Percentiles rank a stretch among this genome's conserved stretches.
Evolutionary conservation across 2,797 vertebrate species (phyloP).

Genomic region (Chelidonichthys spinosus): DNA sequence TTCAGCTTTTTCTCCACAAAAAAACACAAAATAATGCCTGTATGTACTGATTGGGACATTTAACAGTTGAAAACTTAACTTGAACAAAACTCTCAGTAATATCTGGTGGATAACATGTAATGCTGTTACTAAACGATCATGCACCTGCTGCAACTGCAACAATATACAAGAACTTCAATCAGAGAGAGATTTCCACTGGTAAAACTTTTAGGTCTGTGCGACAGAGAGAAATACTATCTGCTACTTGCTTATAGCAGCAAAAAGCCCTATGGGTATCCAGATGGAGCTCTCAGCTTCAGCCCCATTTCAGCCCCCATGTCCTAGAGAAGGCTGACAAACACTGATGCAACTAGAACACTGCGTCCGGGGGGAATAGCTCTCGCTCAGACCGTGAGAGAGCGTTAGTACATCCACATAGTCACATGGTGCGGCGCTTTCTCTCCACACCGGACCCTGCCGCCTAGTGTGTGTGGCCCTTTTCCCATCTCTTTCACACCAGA

Average conservation of each 20-base stretch:
- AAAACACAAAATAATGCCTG: neutral
- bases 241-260: slow-evolving; percentile 41
- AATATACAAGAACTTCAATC: slow-evolving; percentile 4
- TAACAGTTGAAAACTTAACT: neutral
- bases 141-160: slow-evolving; percentile 1
- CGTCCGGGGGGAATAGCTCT: slow-evolving; percentile 76
- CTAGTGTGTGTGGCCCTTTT: slow-evolving; percentile 62
- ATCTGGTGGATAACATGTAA: neutral
- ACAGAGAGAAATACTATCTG: slow-evolving; percentile 46
- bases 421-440: slow-evolving; percentile 68
- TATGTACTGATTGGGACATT: neutral
- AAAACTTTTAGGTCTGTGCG: slow-evolving; percentile 12
- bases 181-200: slow-evolving; percentile 36
- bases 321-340: slow-evolving; percentile 71
- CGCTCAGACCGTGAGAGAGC: slow-evolving; percentile 73
- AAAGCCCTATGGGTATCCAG: slow-evolving; percentile 69
- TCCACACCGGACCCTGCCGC: slow-evolving; percentile 43
- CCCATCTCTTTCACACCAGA: slow-evolving; percentile 63
- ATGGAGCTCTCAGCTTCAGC: slow-evolving; percentile 67
- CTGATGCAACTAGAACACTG: slow-evolving; percentile 79
- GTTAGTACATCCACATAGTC: slow-evolving; percentile 69
- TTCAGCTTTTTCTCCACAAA: neutral
- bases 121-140: neutral
- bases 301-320: slow-evolving; percentile 68
- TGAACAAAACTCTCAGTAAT: neutral